Base-by-base conservation (phyloP, 2,113 vertebrate genomes). In the Regulus satrapa region DNA sequence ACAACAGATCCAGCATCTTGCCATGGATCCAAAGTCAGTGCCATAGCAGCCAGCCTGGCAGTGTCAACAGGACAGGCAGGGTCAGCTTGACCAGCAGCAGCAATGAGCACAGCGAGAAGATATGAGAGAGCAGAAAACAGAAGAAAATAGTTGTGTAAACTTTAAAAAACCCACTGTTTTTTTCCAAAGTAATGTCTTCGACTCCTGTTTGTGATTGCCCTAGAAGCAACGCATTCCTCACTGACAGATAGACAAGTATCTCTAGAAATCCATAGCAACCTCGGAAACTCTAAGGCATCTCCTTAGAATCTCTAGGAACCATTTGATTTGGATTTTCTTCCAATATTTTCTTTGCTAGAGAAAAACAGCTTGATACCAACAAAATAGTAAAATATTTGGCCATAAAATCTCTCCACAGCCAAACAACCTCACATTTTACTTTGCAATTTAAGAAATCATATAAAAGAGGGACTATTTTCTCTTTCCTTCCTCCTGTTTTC, bases 401-500 rank as follows among this genome's bases (percentile, higher is more conserved):
- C 21, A 10, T 36, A 62, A 85, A 40, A 66, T 14, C 41, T 63
- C 24, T 29, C 19, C 46, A 34, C 14, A 69, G 14, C 4, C 7
- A 49, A 82, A 51, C 6, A 58, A n/a, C 18, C 1, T 73, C n/a
- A 26, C 4, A 87, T 58, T 74, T 92, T n/a, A 75, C 45, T 16
- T 43, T 61, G 34, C 2, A 85, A 26, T 83, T 43, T 61, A 40
- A 56, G 14, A 59, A 77, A 72, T 11, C 1, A 29, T 52, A 54
- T 16, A 0, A 19, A 36, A 51, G 25, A 61, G 31, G 3, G 4
- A 56, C 12, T 54, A 10, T 17, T 46, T 69, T 71, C 14, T 86
- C 41, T 56, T 34, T 63, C 8, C 21, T 6, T 23, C 3, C 1
- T 2, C 2, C 13, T 7, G 6, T 36, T 8, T 36, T 28, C 45